phyloP scores from a whole-genome alignment of 2,113 vertebrate species.

The Plecturocebus donacophilus region DNA sequence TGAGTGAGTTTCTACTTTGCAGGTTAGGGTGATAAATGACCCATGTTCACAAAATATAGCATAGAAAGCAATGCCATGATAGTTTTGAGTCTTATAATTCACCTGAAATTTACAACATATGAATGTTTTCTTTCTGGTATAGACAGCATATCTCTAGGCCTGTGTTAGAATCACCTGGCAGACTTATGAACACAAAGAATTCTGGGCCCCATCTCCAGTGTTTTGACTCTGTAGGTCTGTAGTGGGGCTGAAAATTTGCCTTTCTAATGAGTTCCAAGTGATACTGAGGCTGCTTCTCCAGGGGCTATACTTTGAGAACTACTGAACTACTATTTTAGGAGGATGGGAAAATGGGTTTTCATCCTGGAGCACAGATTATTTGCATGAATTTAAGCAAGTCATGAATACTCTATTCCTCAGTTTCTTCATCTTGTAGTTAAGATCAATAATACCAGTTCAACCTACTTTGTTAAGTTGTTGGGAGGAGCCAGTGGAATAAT shows the following conservation, averaged over 20 bases:
- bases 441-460: background rate
- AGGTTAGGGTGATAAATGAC: background rate
- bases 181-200: background rate
- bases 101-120: background rate
- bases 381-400: background rate
- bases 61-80: background rate
- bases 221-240: background rate
- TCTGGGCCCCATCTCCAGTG: background rate
- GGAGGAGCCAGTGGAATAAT: background rate
- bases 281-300: background rate
- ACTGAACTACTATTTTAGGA: background rate
- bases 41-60: background rate
- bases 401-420: constrained; percentile 8
- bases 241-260: background rate
- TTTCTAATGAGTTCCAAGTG: constrained; percentile 30
- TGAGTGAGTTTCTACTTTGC: background rate
- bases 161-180: background rate
- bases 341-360: background rate
- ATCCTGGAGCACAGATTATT: background rate
- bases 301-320: background rate
- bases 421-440: constrained; percentile 7
- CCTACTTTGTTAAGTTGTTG: background rate
- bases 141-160: background rate
- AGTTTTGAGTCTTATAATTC: background rate
- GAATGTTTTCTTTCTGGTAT: background rate